Conservation (phyloP, 2,888 invertebrate species). For the Aelia acuminata region DNA sequence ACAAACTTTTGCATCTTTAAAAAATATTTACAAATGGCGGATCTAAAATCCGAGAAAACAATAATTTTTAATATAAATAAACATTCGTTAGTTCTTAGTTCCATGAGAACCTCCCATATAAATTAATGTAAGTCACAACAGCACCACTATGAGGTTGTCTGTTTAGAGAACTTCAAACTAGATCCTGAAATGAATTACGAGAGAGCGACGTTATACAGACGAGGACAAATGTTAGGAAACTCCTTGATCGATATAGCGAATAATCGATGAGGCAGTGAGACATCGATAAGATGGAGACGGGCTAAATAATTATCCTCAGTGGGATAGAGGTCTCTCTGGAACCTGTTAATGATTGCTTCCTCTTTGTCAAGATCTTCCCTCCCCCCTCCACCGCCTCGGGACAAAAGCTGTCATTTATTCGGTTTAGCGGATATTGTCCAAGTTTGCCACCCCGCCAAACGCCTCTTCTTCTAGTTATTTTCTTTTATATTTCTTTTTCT, state of each 20-base stretch:
- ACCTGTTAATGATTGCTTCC: constrained; percentile 45
- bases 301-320: constrained; percentile 29
- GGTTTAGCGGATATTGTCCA: constrained; percentile 48
- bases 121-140: no score
- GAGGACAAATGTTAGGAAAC: background rate
- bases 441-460: constrained; percentile 14
- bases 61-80: no score
- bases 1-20: no score
- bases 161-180: no score
- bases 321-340: background rate
- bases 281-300: background rate
- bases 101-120: no score
- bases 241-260: background rate
- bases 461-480: background rate
- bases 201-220: no score
- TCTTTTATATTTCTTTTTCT: background rate
- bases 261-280: background rate
- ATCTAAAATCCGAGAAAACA: no score
- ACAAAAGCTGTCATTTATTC: constrained; percentile 46
- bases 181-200: no score
- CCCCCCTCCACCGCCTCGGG: background rate
- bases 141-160: no score
- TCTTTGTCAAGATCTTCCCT: constrained; percentile 9
- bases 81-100: no score
- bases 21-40: no score